Conservation (phyloP, 2,797 vertebrate genomes). For the Scarus forsteni region DNA sequence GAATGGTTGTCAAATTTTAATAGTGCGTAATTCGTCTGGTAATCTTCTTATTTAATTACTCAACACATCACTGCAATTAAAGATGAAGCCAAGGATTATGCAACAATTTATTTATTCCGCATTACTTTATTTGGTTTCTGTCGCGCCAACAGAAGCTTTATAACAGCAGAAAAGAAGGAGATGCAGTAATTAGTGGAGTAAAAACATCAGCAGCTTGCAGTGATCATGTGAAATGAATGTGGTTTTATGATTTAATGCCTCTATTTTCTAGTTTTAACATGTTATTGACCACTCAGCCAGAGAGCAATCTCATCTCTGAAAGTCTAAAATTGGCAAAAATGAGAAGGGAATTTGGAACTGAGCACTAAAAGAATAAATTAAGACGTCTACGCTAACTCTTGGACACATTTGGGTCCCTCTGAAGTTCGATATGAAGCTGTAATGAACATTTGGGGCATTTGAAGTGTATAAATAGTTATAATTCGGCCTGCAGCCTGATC, state of each 20-base stretch:
- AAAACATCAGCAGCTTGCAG: constrained; percentile 1
- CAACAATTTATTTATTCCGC: constrained; percentile 16
- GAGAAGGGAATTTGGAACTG: neutral
- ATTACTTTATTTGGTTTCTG: constrained; percentile 13
- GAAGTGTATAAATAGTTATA: neutral
- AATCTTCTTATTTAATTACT: constrained; percentile 12
- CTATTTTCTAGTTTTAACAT: neutral
- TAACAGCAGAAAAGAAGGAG: neutral
- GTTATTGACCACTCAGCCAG: neutral
- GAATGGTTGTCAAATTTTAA: constrained; percentile 10
- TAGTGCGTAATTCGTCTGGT: constrained; percentile 32
- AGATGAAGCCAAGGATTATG: constrained; percentile 22
- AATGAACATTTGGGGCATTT: neutral
- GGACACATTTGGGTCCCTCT: neutral
- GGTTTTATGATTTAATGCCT: neutral
- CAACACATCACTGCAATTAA: constrained; percentile 32
- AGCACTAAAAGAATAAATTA: neutral
- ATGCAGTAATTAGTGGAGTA: neutral
- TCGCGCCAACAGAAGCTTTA: neutral
- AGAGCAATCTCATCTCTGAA: neutral
- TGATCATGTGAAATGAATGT: neutral
- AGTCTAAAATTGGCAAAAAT: neutral
- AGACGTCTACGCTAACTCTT: neutral
- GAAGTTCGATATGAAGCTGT: neutral
- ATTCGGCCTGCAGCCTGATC: neutral